Base-by-base conservation (phyloP, 1,140 invertebrate genomes). In the Subanguina moxae region DNA sequence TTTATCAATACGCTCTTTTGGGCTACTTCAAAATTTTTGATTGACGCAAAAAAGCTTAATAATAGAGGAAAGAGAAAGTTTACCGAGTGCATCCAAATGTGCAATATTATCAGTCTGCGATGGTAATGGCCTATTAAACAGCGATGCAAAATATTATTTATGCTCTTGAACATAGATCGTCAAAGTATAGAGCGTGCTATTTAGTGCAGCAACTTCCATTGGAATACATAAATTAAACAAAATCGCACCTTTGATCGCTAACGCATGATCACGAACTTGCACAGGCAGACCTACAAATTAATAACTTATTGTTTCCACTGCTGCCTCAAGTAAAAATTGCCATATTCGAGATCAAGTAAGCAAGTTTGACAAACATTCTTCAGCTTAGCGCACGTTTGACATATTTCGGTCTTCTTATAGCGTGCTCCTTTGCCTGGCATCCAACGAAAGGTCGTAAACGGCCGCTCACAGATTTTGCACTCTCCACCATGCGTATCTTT, bases 321-420 rank as follows among this genome's bases (percentile, higher is more conserved):
- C 3, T 59, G 42, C 56, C 3, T 68, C 21, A 46, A 45, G 64
- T 17, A 21, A 56, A 23, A 71, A 30, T 70, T 70, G 63, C 94
- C 95, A 86, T 96, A 99, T 84, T 98, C 94, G 57, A 99, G 85
- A 85, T 99, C 96, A 32, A 99, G 83, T 1, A 99, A 85, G 85
- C 96, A 99, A 1, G 96, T 99, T 83, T 99, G 96, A 84, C 96
- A 99, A 0, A 98, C 94, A 86, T 99, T 99, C 82, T 99, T 99
- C 17, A 98, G 82, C 75, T 95, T 91, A 57, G 92, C 91, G 84
- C 96, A 99, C 0, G 95, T 98, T 82, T 99, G 96, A 85, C 96
- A 99, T 11, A 99, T 91, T 87, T 99, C 96, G 0, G 96, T 98
- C 82, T 97, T 98, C 84, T 99, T 99, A 82, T 97, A 99, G 75